Base-by-base conservation (phyloP, 2,113 vertebrate species). In the Corydoras maculifer region DNA sequence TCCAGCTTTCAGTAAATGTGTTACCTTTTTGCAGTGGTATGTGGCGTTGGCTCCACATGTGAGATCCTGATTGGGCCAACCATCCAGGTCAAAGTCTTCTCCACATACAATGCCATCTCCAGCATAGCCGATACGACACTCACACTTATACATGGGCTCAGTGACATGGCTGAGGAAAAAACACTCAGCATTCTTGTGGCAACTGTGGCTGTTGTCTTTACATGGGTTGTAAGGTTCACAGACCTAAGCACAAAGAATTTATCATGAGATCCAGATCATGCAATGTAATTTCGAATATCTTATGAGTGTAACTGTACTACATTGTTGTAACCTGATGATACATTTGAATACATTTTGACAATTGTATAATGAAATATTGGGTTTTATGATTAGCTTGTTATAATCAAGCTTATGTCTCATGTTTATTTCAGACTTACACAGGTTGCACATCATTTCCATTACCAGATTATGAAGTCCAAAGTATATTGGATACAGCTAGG, bases 171-270 rank as follows among this genome's bases (percentile, higher is more conserved):
- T 94, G 68, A 98, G 83, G 82, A 94, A 98, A 78, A 93, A 79
- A 80, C 97, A 99, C 15, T 90, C 84, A 0, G 93, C 93, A 7
- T 91, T 89, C 76, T 69, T 90, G 83, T 98, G 93, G 84, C 97
- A 99, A 75, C 64, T 89, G 86, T 99, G 96, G 9, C 91, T 94
- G 82, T 90, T 88, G 84, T 98, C 97, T 78, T 92, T 94, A 84
- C 97, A 99, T 0, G 96, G 97, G 68, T 99, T 98, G 68, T 96
- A 89, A 0, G 95, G 97, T 73, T 96, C 95, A 78, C 97, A 98
- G 64, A 94, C 89, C 96, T 99, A 55, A 0, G 84, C 54, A 53
- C 35, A 55, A 59, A 74, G 53, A 48, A 13, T 1, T 3, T 11
- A 69, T 62, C 12, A 2, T 50, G 13, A 50, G 49, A 15, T 50